Evolutionary conservation across 2,888 invertebrate genomes (phyloP), one percentile per base, ranked within the genome.

Genomic region (Heteropelma amictum): DNA sequence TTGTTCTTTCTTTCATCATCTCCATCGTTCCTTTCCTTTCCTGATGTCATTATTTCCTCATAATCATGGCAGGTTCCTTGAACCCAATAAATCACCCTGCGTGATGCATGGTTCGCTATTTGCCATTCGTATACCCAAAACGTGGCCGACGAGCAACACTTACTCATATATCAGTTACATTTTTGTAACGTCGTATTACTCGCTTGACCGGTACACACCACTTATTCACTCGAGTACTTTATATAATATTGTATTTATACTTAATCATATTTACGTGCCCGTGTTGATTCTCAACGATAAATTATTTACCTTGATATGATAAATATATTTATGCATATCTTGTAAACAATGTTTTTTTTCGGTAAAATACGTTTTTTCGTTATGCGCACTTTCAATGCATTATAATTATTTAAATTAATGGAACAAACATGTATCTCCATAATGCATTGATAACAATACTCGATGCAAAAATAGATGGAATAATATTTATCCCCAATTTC

Each of bases 31-130:
- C 5, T 19, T 14, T 12, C 19, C 23, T 26, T 23, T 4, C 38
- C 47, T 40, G 21, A 23, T 12, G 21, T 42, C 30, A 21, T 45
- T 23, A 30, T 45, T 56, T 26, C 49, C 3, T 38, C 26, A 30
- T 33, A 6, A 33, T 42, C 17, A 23, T 54, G 40, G 65, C 75
- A 70, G 70, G 70, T 75, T 71, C 70, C 70, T 75, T 56, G n/a
- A n/a, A 53, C 64, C 63, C 73, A 61, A 53, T 69, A 58, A 74
- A 74, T n/a, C n/a, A n/a, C n/a, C n/a, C 63, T 74, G 45, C 30
- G 45, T 53, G 53, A 64, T 53, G 17, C 53, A 51, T 63, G 63
- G 42, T 69, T 74, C 28, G 54, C 64, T 74, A 74, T 69, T 74
- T 74, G 69, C 65, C 64, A 53, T 64, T 40, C 35, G 61, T 19